Percentiles rank a stretch among this genome's conserved stretches.
Evolutionary conservation across 2,888 invertebrate genomes (phyloP).

Genomic region (Gastrophysa polygoni): DNA sequence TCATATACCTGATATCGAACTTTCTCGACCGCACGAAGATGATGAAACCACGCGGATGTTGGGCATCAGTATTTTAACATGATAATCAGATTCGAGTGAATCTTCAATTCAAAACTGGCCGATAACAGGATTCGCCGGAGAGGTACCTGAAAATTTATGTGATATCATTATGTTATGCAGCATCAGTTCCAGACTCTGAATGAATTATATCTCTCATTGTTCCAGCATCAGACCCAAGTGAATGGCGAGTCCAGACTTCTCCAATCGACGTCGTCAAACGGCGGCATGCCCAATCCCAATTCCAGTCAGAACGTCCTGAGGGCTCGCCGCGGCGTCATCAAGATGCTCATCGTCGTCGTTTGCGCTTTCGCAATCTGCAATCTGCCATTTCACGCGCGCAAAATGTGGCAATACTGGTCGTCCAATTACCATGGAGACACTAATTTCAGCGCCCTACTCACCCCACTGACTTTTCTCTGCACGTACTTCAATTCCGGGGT

Average conservation of each 20-base stretch:
- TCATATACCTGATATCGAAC: too few species aligned
- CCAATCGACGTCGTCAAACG: constrained; percentile 37
- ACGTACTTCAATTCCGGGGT: constrained; percentile 90
- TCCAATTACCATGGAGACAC: constrained; percentile 65
- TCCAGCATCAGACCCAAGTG: constrained; percentile 14
- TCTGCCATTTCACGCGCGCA: constrained; percentile 86
- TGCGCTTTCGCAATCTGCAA: constrained; percentile 89
- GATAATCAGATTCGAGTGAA: too few species aligned
- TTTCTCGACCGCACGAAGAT: too few species aligned
- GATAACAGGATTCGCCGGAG: too few species aligned
- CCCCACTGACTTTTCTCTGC: constrained; percentile 84
- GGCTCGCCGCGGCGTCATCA: constrained; percentile 83
- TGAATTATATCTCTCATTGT: not conserved
- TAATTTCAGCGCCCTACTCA: constrained; percentile 77
- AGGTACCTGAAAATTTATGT: too few species aligned
- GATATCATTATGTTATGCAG: too few species aligned
- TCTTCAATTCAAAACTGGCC: too few species aligned
- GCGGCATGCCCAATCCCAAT: constrained; percentile 63
- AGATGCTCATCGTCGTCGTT: constrained; percentile 88
- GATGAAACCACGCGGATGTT: too few species aligned
- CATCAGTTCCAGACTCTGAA: too few species aligned
- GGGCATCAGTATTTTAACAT: too few species aligned
- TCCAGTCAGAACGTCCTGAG: constrained; percentile 77
- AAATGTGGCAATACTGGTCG: constrained; percentile 85
- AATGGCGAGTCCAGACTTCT: constrained; percentile 41